Evolutionary conservation across 1,140 invertebrate species (phyloP), one percentile per base, ranked within the genome.

Genomic region (Formica exsecta): DNA sequence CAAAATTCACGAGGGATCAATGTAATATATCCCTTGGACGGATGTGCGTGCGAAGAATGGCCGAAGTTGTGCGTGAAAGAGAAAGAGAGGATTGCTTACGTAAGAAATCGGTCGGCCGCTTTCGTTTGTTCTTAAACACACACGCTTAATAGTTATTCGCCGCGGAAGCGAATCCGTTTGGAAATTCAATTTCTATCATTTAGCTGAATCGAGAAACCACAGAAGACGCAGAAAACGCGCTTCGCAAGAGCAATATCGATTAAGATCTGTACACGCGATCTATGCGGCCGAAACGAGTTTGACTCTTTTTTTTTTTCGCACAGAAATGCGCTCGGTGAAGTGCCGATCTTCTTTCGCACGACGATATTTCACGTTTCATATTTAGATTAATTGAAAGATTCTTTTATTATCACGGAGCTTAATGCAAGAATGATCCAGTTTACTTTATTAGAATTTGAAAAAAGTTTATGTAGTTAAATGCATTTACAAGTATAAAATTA

Each of bases 221-320:
- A 22, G 22, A 22, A 22, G 22, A 22, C 22, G 22, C 16, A 51
- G 4, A 51, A 51, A 51, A 51, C 44, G 3, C 22, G 2, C 4
- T 7, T 22, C 11, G 7, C 32, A 36, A 41, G 73, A 75, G 73
- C 59, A 75, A 75, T 22, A 11, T 16, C 32, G 73, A 75, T 75
- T 61, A 61, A 61, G 54, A 62, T 76, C 36, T 16, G 16, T 5
- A 32, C 54, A 61, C 54, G 54, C 73, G 54, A 75, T 38, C 51
- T 32, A n/a, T 9, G 51, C 44, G 22, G 13, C 11, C 71, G 71
- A 59, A 61, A 41, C 36, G 13, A 4, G 36, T 16, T n/a, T 75
- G 22, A 41, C 22, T 36, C 41, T 76, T 76, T 62, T 76, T 62
- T 76, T 57, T 22, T 22, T 22, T 22, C 22, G 22, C 71, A n/a